phyloP scores from a whole-genome alignment of 2,797 vertebrate genomes.

The Epinephelus coioides region DNA sequence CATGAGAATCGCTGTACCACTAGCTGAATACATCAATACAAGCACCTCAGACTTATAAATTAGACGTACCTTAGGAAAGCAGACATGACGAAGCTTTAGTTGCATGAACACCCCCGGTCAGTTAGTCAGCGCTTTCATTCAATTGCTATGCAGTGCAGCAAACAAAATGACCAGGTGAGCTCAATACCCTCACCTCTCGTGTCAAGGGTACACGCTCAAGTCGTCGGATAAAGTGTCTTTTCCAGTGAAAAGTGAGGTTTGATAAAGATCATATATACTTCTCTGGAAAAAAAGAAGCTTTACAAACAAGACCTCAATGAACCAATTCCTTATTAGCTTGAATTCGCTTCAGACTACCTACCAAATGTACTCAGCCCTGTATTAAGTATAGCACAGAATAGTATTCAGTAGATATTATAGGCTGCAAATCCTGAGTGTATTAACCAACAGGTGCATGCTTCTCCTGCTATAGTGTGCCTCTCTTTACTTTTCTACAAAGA shows the following conservation, averaged over 20 bases:
- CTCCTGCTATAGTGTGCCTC: conserved; percentile 66
- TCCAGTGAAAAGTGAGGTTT: conserved; percentile 19
- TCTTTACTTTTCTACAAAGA: conserved; percentile 56
- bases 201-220: conserved; percentile 16
- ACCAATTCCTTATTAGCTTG: conserved; percentile 31
- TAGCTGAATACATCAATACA: conserved; percentile 44
- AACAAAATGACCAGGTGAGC: conserved; percentile 36
- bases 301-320: conserved; percentile 53
- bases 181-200: conserved; percentile 40
- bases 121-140: conserved; percentile 41
- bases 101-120: conserved; percentile 42
- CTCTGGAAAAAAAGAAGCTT: conserved; percentile 28
- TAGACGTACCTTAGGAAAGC: conserved; percentile 41
- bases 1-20: conserved; percentile 31
- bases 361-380: conserved; percentile 50
- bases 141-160: conserved; percentile 56
- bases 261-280: conserved; percentile 1
- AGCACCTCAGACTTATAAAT: conserved; percentile 29
- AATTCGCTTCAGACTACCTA: conserved; percentile 57
- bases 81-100: conserved; percentile 23
- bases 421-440: conserved; percentile 57
- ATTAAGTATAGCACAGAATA: conserved; percentile 37
- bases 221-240: conserved; percentile 15
- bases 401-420: conserved; percentile 46
- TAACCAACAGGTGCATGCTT: conserved; percentile 84